Evolutionary conservation across 2,888 invertebrate genomes (phyloP).

Genomic region (Heliconius ismenius): DNA sequence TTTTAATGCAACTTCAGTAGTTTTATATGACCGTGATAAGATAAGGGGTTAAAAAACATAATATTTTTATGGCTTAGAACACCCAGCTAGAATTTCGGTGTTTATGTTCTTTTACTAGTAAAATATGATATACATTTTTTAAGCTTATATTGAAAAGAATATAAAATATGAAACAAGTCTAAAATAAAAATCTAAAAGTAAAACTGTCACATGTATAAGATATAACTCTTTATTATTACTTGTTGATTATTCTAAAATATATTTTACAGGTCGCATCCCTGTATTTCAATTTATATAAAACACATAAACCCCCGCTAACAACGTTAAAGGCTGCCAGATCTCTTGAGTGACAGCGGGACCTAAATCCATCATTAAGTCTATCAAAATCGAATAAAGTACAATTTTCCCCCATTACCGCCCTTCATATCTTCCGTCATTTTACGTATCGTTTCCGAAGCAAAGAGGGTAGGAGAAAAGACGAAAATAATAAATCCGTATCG

Average conservation of each 20-base stretch:
- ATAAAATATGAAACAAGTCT: neutral
- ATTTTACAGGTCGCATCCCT: neutral
- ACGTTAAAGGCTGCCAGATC: conserved; percentile 44
- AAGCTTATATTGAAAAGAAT: neutral
- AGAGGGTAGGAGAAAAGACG: conserved; percentile 76
- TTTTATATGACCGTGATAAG: conserved; percentile 64
- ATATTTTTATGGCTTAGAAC: conserved; percentile 58
- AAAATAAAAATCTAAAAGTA: too few relatives aligned
- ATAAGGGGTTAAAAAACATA: conserved; percentile 57
- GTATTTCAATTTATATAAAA: conserved; percentile 20
- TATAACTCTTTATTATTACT: too few relatives aligned
- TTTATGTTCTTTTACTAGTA: conserved; percentile 32
- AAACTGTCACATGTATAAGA: too few relatives aligned
- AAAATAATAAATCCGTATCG: conserved; percentile 80
- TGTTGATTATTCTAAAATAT: neutral
- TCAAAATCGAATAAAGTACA: conserved; percentile 81
- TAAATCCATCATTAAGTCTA: conserved; percentile 77
- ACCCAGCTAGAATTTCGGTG: conserved; percentile 52
- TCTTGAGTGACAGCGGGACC: conserved; percentile 67
- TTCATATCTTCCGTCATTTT: conserved; percentile 79
- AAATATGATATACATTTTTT: neutral
- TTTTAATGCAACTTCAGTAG: conserved; percentile 72
- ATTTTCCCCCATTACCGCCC: conserved; percentile 80
- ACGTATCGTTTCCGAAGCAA: conserved; percentile 78
- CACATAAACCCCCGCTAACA: conserved; percentile 35